Evolutionary conservation across 2,888 invertebrate species (phyloP).

Genomic region (Bruchidius siliquastri): DNA sequence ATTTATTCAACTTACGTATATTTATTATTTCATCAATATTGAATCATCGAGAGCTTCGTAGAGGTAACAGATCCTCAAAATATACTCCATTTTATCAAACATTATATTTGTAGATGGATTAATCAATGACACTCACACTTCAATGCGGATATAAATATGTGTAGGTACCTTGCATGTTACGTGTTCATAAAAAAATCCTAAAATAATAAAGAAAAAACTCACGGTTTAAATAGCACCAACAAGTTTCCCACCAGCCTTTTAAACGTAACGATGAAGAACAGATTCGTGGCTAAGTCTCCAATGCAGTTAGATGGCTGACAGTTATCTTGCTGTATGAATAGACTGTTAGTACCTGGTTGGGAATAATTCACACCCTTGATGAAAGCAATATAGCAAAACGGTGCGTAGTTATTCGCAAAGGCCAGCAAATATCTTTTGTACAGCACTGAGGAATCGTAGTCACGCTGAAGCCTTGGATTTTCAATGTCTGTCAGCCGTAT

Average conservation of each 20-base stretch:
- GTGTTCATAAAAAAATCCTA: too few relatives aligned
- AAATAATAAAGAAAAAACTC: background rate
- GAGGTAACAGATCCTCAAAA: too few relatives aligned
- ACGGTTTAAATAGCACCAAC: slow-evolving; percentile 48
- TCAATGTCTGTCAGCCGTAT: slow-evolving; percentile 38
- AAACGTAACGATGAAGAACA: slow-evolving; percentile 54
- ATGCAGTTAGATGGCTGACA: slow-evolving; percentile 53
- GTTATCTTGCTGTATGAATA: slow-evolving; percentile 35
- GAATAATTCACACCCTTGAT: slow-evolving; percentile 29
- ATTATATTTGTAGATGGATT: too few relatives aligned
- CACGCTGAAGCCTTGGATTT: slow-evolving; percentile 39
- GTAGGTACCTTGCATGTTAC: too few relatives aligned
- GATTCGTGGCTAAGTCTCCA: slow-evolving; percentile 53
- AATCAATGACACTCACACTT: too few relatives aligned
- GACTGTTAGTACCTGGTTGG: slow-evolving; percentile 13
- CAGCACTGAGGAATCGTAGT: slow-evolving; percentile 38
- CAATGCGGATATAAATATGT: too few relatives aligned
- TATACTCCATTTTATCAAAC: too few relatives aligned
- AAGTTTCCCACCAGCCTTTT: slow-evolving; percentile 53
- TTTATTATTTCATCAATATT: too few relatives aligned
- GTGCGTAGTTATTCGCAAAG: slow-evolving; percentile 38
- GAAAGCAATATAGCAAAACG: slow-evolving; percentile 39
- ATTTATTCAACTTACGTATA: too few relatives aligned
- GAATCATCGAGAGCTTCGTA: too few relatives aligned
- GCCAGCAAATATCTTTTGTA: slow-evolving; percentile 39